Percentiles rank a stretch among this genome's conserved stretches.
phyloP scores from a whole-genome alignment of 2,797 vertebrate species.

The Pseudopleuronectes americanus region DNA sequence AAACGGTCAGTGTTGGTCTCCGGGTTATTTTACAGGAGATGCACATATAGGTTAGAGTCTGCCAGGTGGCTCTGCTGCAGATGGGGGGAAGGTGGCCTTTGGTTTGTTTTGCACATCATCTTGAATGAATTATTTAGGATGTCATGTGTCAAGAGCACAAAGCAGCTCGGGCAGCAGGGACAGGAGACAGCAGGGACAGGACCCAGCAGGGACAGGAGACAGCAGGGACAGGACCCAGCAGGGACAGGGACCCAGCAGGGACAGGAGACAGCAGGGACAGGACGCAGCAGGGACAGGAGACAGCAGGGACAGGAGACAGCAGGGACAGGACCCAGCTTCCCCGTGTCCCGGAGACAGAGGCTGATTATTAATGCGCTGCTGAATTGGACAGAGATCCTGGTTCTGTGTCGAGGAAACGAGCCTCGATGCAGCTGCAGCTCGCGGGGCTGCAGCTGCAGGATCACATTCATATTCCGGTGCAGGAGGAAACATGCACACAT shows the following conservation, averaged over 20 bases:
- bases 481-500: constrained; percentile 45
- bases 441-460: constrained; percentile 51
- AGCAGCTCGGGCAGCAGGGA: constrained; percentile 3
- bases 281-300: no score
- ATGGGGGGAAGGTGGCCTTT: constrained; percentile 31
- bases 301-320: constrained; percentile 2
- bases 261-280: no score
- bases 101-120: constrained; percentile 73
- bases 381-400: constrained; percentile 27
- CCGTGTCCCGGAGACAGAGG: background rate
- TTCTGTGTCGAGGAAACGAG: constrained; percentile 49
- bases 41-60: no score
- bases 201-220: no score
- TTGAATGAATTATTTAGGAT: constrained; percentile 81
- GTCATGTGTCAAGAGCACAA: constrained; percentile 68
- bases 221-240: background rate
- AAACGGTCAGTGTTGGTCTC: no score
- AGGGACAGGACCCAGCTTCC: background rate
- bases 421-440: constrained; percentile 56
- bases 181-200: background rate
- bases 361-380: constrained; percentile 21
- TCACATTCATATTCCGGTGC: constrained; percentile 43
- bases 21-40: no score
- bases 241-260: no score
- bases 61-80: constrained; percentile 30